Evolutionary conservation across 2,797 vertebrate genomes (phyloP).

Genomic region (Selene dorsalis): DNA sequence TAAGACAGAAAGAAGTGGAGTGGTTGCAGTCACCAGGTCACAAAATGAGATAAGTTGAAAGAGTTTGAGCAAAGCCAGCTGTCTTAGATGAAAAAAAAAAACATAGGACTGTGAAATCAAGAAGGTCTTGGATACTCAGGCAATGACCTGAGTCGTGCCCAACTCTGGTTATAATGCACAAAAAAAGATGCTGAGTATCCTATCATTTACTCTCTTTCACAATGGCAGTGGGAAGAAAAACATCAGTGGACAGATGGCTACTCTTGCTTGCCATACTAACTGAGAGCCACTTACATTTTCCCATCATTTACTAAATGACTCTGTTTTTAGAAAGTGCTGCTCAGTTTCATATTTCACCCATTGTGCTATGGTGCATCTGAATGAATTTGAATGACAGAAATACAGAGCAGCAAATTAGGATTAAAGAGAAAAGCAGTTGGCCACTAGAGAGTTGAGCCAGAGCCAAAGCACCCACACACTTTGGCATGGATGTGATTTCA

Average conservation of each 20-base stretch:
- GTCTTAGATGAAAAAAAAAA: background rate
- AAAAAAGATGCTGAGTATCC: background rate
- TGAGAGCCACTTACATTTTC: constrained; percentile 17
- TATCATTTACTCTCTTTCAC: background rate
- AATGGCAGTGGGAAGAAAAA: constrained; percentile 6
- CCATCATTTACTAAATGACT: constrained; percentile 22
- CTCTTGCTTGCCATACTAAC: background rate
- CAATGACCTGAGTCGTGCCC: background rate
- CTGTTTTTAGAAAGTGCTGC: constrained; percentile 34
- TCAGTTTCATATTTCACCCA: constrained; percentile 24
- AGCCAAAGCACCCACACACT: constrained; percentile 75
- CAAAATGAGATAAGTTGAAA: background rate
- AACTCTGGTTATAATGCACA: background rate
- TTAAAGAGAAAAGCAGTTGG: constrained; percentile 75
- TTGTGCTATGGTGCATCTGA: constrained; percentile 47
- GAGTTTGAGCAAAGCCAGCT: too few relatives aligned
- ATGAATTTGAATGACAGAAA: constrained; percentile 61
- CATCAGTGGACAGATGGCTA: background rate
- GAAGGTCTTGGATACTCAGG: background rate
- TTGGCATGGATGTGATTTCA: constrained; percentile 54
- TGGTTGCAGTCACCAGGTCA: background rate
- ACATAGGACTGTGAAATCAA: background rate
- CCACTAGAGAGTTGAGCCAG: constrained; percentile 59
- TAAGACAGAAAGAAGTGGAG: background rate
- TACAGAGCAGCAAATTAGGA: constrained; percentile 61